These are phyloP conservation scores for Gymnopithys bicolor DNA, from an alignment of 2,797 vertebrate genomes.

Conservation along the genomic window DNA sequence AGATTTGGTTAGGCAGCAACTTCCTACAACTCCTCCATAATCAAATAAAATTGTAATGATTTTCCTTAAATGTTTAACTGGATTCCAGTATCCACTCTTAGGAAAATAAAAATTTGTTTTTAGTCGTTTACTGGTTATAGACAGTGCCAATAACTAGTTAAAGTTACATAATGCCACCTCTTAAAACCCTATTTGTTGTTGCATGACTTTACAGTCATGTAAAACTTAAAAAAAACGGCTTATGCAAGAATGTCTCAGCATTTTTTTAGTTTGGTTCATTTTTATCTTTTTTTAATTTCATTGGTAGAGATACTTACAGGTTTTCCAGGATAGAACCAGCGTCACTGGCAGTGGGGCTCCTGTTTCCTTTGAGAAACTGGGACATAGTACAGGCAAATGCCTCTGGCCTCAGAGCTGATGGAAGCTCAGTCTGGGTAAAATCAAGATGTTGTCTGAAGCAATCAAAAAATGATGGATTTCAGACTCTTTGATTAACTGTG, in stretches of 20 bases:
- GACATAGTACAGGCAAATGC: neutral
- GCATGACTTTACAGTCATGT: neutral
- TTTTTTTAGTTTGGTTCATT: neutral
- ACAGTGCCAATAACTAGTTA: neutral
- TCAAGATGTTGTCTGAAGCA: neutral
- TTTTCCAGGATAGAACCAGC: neutral
- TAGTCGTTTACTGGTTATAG: neutral
- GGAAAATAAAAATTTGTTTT: neutral
- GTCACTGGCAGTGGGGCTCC: neutral
- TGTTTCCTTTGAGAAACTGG: neutral
- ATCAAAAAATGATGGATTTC: neutral
- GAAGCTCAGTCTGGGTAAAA: neutral
- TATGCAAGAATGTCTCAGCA: neutral
- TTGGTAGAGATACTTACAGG: neutral
- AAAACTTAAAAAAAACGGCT: neutral
- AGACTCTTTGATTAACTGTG: conserved; percentile 1
- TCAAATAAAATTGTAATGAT: neutral
- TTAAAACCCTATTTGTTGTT: neutral
- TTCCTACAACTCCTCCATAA: neutral
- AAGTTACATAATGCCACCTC: neutral
- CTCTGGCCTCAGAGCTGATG: neutral
- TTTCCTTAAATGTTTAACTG: neutral
- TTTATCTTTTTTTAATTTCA: neutral
- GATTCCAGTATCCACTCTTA: neutral
- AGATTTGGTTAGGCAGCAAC: neutral